phyloP scores from a whole-genome alignment of 2,888 invertebrate species.

The Pediacus dermestoides region DNA sequence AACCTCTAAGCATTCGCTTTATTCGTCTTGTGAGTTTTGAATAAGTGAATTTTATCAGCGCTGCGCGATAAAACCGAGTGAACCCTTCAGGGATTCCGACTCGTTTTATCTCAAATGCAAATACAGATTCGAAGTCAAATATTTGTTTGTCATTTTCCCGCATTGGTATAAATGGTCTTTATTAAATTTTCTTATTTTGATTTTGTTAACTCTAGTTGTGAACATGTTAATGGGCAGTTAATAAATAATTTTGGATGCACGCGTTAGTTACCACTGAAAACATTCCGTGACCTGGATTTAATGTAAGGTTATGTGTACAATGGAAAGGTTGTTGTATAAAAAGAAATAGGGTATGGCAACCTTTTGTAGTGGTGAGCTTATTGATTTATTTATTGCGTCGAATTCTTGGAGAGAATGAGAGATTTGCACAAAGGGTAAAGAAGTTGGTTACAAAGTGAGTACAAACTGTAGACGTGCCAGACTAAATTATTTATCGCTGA shows the following conservation, averaged over 20 bases:
- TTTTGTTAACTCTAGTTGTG: no score
- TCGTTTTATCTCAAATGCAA: constrained; percentile 9
- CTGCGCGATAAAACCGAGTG: constrained; percentile 4
- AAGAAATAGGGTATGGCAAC: constrained; percentile 1
- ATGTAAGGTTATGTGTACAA: constrained; percentile 4
- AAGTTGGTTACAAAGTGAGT: neutral
- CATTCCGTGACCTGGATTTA: constrained; percentile 8
- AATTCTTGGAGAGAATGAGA: constrained; percentile 4
- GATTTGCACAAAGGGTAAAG: constrained; percentile 3
- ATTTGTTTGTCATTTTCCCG: constrained; percentile 8
- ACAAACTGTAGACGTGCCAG: constrained; percentile 3
- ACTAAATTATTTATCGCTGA: constrained; percentile 6
- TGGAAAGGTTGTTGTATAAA: constrained; percentile 2
- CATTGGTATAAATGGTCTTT: no score
- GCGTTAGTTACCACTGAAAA: no score
- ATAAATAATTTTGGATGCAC: no score
- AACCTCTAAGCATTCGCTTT: no score
- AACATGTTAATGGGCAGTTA: no score
- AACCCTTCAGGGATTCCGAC: constrained; percentile 7
- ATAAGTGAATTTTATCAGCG: constrained; percentile 9
- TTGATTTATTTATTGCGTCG: constrained; percentile 17
- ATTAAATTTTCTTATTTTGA: no score
- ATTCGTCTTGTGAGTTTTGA: constrained; percentile 7
- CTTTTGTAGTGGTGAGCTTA: constrained; percentile 12
- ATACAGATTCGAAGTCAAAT: constrained; percentile 7